A percentile compares a stretch with the other conserved stretches of the same genome.
Conservation (phyloP, 1,140 invertebrate species). For the Caenorhabditis remanei region DNA sequence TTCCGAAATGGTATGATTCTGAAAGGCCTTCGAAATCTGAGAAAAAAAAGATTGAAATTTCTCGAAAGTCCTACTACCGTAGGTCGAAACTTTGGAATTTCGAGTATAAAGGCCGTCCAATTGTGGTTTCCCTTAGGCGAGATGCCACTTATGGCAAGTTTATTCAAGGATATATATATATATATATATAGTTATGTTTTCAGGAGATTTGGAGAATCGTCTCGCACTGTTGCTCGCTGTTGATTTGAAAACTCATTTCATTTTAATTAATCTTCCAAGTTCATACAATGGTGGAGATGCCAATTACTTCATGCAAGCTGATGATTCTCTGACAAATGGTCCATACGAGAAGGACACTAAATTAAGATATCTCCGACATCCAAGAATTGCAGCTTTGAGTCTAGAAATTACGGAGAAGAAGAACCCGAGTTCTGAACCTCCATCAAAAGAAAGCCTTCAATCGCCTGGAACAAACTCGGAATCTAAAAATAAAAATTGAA, state of each 20-base stretch:
- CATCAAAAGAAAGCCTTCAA: neutral
- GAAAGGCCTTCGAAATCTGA: neutral
- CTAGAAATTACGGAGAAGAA: neutral
- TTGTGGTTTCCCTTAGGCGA: conserved; percentile 3
- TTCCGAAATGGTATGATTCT: neutral
- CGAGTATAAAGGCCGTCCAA: conserved; percentile 8
- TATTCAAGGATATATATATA: neutral
- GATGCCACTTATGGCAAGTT: conserved; percentile 5
- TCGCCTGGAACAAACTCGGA: neutral
- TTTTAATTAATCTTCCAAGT: neutral
- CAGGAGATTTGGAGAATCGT: neutral
- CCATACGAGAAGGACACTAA: conserved; percentile 11
- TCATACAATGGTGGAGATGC: conserved; percentile 2
- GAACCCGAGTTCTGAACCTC: neutral
- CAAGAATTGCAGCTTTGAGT: conserved; percentile 18
- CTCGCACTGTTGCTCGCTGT: neutral
- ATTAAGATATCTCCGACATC: neutral
- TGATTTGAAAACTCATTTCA: neutral
- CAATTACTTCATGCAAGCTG: neutral
- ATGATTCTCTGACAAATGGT: conserved; percentile 15
- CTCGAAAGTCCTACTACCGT: neutral
- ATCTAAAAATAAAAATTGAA: no score
- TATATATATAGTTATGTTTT: no score
- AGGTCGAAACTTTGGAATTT: neutral
- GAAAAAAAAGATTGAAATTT: neutral